Evolutionary conservation across 2,888 invertebrate species (phyloP).

Genomic region (Tetheella fluctuosa): DNA sequence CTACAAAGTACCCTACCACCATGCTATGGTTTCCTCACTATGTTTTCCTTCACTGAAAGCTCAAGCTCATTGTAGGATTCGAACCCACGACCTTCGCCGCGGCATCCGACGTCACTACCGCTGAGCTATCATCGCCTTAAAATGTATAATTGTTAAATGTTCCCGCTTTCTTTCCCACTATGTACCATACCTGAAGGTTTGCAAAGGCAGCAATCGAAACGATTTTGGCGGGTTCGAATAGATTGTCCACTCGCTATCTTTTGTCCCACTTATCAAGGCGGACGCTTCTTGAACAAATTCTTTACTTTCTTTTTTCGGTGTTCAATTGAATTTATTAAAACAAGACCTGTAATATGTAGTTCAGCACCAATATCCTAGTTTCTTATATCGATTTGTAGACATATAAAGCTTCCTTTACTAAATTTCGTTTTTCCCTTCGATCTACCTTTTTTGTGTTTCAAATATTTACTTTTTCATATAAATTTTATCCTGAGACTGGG

Average conservation of each 20-base stretch:
- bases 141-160: neutral
- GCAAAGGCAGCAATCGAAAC: constrained; percentile 51
- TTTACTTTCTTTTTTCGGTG: constrained; percentile 44
- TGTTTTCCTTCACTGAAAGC: no score
- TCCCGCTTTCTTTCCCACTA: neutral
- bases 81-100: no score
- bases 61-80: no score
- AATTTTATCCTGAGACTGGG: no score
- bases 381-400: neutral
- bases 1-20: no score
- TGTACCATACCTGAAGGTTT: constrained; percentile 25
- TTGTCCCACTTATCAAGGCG: constrained; percentile 49
- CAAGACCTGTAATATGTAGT: constrained; percentile 37
- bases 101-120: no score
- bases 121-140: no score
- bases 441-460: neutral
- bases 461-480: no score
- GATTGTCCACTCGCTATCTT: constrained; percentile 52
- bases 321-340: constrained; percentile 49
- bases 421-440: no score
- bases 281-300: constrained; percentile 48
- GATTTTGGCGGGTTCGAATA: constrained; percentile 45
- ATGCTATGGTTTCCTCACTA: no score
- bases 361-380: neutral
- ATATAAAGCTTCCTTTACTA: no score